Evolutionary conservation across 2,797 vertebrate species (phyloP).

Genomic region (Rhinoraja longicauda): DNA sequence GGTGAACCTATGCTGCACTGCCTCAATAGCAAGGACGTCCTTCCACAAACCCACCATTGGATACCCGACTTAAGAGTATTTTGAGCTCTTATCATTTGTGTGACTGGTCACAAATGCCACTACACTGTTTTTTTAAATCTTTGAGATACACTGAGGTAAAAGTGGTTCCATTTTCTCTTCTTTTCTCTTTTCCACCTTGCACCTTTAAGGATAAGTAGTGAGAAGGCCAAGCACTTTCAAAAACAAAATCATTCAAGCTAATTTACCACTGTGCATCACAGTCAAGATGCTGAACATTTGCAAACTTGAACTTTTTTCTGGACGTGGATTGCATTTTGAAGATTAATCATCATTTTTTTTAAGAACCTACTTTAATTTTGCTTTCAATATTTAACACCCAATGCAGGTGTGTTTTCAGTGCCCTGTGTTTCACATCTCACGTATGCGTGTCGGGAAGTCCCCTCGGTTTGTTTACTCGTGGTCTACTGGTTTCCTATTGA

Average conservation of each 20-base stretch:
- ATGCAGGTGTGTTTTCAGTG: background rate
- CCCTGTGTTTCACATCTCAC: background rate
- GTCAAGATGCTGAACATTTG: background rate
- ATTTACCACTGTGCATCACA: background rate
- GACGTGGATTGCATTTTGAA: background rate
- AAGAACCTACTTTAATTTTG: background rate
- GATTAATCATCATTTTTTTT: background rate
- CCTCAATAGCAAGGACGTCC: too few relatives aligned
- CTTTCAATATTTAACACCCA: too few relatives aligned
- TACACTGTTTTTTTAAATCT: background rate
- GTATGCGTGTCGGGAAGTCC: background rate
- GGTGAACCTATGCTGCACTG: too few relatives aligned
- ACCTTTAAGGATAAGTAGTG: background rate
- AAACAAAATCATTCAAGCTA: background rate
- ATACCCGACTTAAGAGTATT: background rate
- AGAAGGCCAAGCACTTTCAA: background rate
- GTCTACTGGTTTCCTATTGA: background rate
- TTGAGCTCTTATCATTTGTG: background rate
- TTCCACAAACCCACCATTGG: too few relatives aligned
- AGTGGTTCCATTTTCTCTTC: background rate
- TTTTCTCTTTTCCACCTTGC: background rate
- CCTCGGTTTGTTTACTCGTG: background rate
- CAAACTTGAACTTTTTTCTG: background rate
- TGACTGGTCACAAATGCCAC: background rate
- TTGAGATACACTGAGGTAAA: background rate